phyloP scores from a whole-genome alignment of 2,888 invertebrate genomes.

The Chesias legatella region DNA sequence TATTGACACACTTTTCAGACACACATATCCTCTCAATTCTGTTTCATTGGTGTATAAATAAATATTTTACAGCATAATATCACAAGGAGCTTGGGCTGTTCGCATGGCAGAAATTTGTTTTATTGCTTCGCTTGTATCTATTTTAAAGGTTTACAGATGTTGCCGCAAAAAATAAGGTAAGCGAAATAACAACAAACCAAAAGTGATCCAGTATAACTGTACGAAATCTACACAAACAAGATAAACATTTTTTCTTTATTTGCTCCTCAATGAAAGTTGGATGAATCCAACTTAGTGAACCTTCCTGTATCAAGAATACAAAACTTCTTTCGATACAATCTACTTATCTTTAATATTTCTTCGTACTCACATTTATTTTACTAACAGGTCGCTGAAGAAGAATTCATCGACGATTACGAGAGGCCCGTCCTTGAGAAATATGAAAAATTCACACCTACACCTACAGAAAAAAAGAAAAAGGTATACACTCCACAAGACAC shows the following conservation, averaged over 20 bases:
- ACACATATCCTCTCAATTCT: constrained; percentile 11
- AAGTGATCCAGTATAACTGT: neutral
- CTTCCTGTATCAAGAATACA: constrained; percentile 17
- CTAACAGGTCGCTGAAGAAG: constrained; percentile 67
- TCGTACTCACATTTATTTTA: constrained; percentile 33
- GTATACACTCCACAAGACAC: constrained; percentile 45
- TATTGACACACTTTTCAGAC: constrained; percentile 23
- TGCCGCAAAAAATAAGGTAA: constrained; percentile 10
- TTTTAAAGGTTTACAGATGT: constrained; percentile 20
- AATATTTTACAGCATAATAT: constrained; percentile 24
- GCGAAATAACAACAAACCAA: too few relatives aligned
- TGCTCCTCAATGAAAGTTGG: constrained; percentile 3
- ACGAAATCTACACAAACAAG: neutral
- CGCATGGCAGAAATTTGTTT: constrained; percentile 46
- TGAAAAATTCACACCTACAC: constrained; percentile 80
- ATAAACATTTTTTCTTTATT: neutral
- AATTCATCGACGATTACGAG: constrained; percentile 86
- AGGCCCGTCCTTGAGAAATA: constrained; percentile 86
- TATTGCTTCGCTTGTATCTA: constrained; percentile 46
- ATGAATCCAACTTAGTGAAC: constrained; percentile 9
- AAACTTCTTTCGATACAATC: constrained; percentile 18
- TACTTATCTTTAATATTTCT: constrained; percentile 13
- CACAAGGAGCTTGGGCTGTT: constrained; percentile 32
- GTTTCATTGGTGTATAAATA: constrained; percentile 8
- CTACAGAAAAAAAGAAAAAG: constrained; percentile 75